Conservation (phyloP, 2,113 vertebrate species). For the Gobiocypris rarus region DNA sequence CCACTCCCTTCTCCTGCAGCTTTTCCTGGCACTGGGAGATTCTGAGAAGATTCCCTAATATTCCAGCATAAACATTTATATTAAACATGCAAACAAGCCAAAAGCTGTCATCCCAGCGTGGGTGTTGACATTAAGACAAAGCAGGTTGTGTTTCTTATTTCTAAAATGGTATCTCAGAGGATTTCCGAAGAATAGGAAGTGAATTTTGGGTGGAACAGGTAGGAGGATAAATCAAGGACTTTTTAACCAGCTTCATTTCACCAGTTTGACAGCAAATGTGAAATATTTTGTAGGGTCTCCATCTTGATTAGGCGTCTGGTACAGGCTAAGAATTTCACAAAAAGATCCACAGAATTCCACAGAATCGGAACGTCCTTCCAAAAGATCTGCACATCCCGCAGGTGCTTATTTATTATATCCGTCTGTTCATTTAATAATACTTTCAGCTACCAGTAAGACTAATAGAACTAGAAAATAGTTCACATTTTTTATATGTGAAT, state of each 20-base stretch:
- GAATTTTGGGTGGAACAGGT: neutral
- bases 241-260: neutral
- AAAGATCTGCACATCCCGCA: neutral
- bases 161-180: neutral
- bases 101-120: neutral
- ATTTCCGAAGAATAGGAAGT: neutral
- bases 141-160: conserved; percentile 12
- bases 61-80: neutral
- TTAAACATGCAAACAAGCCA: conserved; percentile 10
- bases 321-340: too few species aligned
- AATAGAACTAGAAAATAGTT: too few species aligned
- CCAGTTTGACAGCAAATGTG: neutral
- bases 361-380: neutral
- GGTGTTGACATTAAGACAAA: conserved; percentile 31
- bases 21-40: conserved; percentile 12
- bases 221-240: neutral
- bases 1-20: conserved; percentile 27
- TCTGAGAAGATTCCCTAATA: neutral
- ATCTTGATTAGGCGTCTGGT: too few species aligned
- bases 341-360: too few species aligned
- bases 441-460: too few species aligned
- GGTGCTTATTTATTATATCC: neutral
- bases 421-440: neutral
- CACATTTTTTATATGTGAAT: too few species aligned
- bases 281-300: neutral